Evolutionary conservation across 2,888 invertebrate genomes (phyloP), one percentile per base, ranked within the genome.

Genomic region (Stenchaetothrips biformis): DNA sequence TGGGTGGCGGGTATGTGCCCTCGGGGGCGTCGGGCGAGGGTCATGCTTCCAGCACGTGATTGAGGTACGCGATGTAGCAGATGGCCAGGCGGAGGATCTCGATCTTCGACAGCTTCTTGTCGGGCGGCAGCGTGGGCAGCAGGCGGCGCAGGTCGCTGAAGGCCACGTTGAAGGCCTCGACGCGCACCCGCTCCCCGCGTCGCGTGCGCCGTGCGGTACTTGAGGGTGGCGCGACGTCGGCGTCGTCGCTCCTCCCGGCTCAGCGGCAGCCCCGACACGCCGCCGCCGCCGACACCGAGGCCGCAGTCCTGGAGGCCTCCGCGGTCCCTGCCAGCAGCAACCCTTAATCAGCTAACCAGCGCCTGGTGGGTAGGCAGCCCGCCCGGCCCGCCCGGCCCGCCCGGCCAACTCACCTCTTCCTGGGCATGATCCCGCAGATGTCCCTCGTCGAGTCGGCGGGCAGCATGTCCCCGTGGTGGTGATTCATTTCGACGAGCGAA

Each of bases 101-200:
- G 82, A 99, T 99, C 89, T 99, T 99, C 1, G 98, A 98, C 18
- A 99, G 89, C 86, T 99, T 98, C 88, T 99, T 99, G 86, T 99
- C 98, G 0, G 98, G 98, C 0, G 98, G 98, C 81, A 98, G 87
- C 0, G 98, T 98, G 1, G 98, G 98, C 81, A 99, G 89, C 7
- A 99, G 90, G 84, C 95, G 93, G 80, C 99, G 89, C 47, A 99
- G 89, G 83, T 97, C 94, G 0, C 93, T 94, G 86, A 99, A 99
- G 0, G 99, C 97, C 0, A 95, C 93, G 86, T 99, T 99, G 89
- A 99, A 99, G 0, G 99, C 98, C 88, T 99, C 98, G 0, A 99
- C 98, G 0, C 99, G 91, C 79, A 99, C 95, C 80, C 99, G 89
- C 88, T 99, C 99, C n/a, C 80, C 99, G 89, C 0, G 98, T 98